Evolutionary conservation across 2,113 vertebrate genomes (phyloP), one percentile per base, ranked within the genome.

Genomic region (Platysternon megacephalum): DNA sequence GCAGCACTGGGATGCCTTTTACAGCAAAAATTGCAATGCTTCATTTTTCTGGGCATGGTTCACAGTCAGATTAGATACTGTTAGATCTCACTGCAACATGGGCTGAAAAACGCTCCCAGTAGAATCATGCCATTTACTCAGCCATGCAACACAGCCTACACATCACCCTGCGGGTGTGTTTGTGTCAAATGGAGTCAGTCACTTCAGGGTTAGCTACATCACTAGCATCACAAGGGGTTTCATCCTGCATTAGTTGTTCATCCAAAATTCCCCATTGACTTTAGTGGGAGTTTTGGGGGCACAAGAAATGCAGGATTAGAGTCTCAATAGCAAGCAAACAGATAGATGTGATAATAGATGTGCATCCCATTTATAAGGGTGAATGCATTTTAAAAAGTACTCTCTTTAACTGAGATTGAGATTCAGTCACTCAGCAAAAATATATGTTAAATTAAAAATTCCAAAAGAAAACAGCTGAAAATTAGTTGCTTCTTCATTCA

Each of bases 191-290:
- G 49, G 78, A 84, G 83, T 65, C 0, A 0, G 85, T 88, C 95
- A 86, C 84, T 84, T 95, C 84, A 84, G 93, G 93, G 92, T 91
- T 83, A 95, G 44, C 13, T 46, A 28, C 6, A 21, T 16, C 79
- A 81, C 42, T 29, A 78, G 74, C 84, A 86, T 68, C 78, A 86
- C n/a, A 72, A 83, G 95, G 68, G 84, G 81, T 32, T 82, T 87
- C 53, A 86, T 92, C 93, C 92, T 94, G 92, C 89, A 95, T 87
- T 79, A 80, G 79, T 49, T 92, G 87, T 87, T 95, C 87, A 92
- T 90, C n/a, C 80, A 51, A 91, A 82, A 90, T 89, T 81, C 11
- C 93, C 83, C 79, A 53, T 12, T 5, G 0, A 0, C 79, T 94
- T 89, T 53, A 79, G 51, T 11, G 0, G 35, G 89, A 79, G 65